These are phyloP conservation scores for Drosophila aldrichi DNA, from an alignment of 2,888 invertebrate genomes.

Conservation along the genomic window DNA sequence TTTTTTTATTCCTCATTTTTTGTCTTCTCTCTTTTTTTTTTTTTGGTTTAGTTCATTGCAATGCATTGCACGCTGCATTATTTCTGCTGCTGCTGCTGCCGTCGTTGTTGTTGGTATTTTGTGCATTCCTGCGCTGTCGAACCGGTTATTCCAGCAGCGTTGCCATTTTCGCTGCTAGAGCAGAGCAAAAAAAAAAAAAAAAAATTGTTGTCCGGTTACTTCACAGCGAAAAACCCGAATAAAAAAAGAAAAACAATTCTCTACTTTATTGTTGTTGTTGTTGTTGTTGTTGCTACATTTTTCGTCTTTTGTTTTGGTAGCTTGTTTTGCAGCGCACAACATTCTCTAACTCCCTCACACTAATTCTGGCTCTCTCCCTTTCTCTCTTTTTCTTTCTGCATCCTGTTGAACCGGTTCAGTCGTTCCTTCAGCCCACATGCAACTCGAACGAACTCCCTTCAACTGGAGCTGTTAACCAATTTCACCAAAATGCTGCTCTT, in stretches of 20 bases:
- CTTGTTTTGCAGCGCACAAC: constrained; percentile 41
- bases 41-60: constrained; percentile 51
- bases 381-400: constrained; percentile 39
- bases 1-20: constrained; percentile 22
- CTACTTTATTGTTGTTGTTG: constrained; percentile 15
- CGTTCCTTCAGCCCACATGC: constrained; percentile 33
- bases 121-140: constrained; percentile 70
- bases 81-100: constrained; percentile 20
- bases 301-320: constrained; percentile 66
- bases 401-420: constrained; percentile 73
- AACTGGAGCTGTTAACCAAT: not conserved
- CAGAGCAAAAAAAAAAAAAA: constrained; percentile 30
- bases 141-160: constrained; percentile 70
- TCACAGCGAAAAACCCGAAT: constrained; percentile 50
- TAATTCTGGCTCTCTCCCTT: not conserved
- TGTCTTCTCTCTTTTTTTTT: constrained; percentile 28
- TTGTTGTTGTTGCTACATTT: constrained; percentile 37
- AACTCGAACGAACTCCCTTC: constrained; percentile 24
- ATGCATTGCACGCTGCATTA: constrained; percentile 49
- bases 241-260: constrained; percentile 18
- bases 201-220: constrained; percentile 72
- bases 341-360: constrained; percentile 2
- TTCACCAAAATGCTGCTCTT: not conserved
- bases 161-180: constrained; percentile 58
- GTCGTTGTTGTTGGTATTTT: constrained; percentile 43